A percentile compares a stretch with the other conserved stretches of the same genome.
Conservation (phyloP, 2,888 invertebrate genomes). For the Deroplatys truncata region DNA sequence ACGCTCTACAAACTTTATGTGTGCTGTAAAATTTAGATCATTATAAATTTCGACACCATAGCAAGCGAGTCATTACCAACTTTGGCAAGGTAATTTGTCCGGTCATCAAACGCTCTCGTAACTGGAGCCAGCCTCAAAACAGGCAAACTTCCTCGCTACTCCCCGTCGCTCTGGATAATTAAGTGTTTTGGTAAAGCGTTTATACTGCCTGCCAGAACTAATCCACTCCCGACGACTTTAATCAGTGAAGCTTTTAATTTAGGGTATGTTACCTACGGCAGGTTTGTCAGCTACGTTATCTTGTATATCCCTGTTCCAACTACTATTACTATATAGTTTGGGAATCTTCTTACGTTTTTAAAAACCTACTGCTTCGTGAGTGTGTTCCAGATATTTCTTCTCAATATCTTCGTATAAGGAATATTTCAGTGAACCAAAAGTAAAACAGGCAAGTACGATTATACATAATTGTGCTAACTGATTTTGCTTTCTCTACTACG, state of each 20-base stretch:
- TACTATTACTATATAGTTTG: no score
- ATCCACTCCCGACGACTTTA: neutral
- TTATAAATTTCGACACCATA: neutral
- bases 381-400: no score
- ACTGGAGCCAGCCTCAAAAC: neutral
- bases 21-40: neutral
- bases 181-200: neutral
- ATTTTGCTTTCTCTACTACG: no score
- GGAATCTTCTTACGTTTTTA: no score
- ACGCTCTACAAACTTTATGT: neutral
- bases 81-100: neutral
- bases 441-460: no score
- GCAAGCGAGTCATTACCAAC: neutral
- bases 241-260: neutral
- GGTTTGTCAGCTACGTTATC: no score
- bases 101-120: neutral
- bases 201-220: neutral
- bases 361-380: no score
- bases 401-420: no score
- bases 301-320: no score
- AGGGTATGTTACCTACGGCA: no score
- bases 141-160: neutral
- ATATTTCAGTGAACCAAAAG: no score
- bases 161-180: neutral
- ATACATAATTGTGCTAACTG: no score